Conservation (phyloP, 2,888 invertebrate species). For the Chrysolina americana region DNA sequence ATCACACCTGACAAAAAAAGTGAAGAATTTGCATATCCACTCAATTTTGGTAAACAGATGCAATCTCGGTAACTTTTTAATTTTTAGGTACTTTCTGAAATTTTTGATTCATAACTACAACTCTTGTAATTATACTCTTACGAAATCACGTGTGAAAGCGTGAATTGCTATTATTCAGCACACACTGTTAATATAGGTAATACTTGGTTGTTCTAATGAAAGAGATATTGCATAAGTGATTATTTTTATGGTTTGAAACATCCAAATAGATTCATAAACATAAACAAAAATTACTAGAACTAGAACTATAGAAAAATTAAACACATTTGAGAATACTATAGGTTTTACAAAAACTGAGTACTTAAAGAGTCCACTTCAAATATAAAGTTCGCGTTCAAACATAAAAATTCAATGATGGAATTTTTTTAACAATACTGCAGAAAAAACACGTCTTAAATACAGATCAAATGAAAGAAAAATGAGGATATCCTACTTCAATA, state of each 20-base stretch:
- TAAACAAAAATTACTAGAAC: no score
- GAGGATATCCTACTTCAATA: no score
- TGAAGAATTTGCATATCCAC: conserved; percentile 41
- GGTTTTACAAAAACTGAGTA: no score
- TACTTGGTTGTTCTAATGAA: not conserved
- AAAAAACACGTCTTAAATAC: no score
- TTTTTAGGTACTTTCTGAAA: conserved; percentile 11
- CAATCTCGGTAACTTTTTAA: conserved; percentile 7
- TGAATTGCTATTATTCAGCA: not conserved
- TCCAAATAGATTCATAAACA: no score
- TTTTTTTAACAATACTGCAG: no score
- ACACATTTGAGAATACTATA: no score
- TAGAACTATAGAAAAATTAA: no score
- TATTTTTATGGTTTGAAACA: not conserved
- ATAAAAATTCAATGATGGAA: no score
- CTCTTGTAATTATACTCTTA: conserved; percentile 8
- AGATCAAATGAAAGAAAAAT: no score
- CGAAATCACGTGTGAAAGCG: conserved; percentile 8
- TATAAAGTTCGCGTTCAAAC: no score
- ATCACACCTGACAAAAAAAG: conserved; percentile 50
- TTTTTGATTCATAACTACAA: not conserved
- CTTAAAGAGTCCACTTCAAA: no score
- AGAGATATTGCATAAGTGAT: not conserved
- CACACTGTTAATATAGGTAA: not conserved
- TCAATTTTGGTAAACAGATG: conserved; percentile 24